phyloP scores from a whole-genome alignment of 1,140 invertebrate genomes.

The Papilio helenus region DNA sequence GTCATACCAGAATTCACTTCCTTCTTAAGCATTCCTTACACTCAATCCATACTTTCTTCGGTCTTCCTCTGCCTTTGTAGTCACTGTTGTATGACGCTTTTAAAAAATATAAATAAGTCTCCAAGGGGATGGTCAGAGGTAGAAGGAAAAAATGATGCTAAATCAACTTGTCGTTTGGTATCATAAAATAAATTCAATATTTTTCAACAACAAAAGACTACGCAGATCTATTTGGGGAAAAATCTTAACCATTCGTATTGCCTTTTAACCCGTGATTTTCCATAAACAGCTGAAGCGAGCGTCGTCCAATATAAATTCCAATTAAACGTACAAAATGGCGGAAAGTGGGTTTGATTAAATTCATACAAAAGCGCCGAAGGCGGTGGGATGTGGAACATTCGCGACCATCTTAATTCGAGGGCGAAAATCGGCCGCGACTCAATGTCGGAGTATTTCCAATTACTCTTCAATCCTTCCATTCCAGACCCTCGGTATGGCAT shows the following conservation, averaged over 20 bases:
- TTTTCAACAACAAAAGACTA: not conserved
- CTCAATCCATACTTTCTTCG: too few species aligned
- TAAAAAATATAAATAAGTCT: too few species aligned
- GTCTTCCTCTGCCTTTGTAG: too few species aligned
- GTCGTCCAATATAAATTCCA: conserved; percentile 62
- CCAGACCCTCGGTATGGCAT: conserved; percentile 56
- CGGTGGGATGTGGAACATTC: conserved; percentile 58
- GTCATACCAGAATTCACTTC: too few species aligned
- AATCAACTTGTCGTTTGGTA: too few species aligned
- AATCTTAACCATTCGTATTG: not conserved
- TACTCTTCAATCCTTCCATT: conserved; percentile 69
- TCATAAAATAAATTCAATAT: not conserved
- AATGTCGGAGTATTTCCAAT: conserved; percentile 68
- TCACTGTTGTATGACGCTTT: too few species aligned
- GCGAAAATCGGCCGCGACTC: conserved; percentile 56
- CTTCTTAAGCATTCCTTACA: too few species aligned
- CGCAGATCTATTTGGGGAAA: not conserved
- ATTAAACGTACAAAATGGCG: conserved; percentile 55
- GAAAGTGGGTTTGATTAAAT: conserved; percentile 68
- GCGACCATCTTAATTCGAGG: conserved; percentile 61
- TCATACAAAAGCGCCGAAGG: conserved; percentile 62
- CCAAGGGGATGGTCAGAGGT: too few species aligned
- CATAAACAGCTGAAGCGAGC: conserved; percentile 30
- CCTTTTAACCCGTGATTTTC: conserved; percentile 14
- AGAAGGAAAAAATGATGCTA: too few species aligned